Base-by-base conservation (phyloP, 2,113 vertebrate species). In the Morone saxatilis region DNA sequence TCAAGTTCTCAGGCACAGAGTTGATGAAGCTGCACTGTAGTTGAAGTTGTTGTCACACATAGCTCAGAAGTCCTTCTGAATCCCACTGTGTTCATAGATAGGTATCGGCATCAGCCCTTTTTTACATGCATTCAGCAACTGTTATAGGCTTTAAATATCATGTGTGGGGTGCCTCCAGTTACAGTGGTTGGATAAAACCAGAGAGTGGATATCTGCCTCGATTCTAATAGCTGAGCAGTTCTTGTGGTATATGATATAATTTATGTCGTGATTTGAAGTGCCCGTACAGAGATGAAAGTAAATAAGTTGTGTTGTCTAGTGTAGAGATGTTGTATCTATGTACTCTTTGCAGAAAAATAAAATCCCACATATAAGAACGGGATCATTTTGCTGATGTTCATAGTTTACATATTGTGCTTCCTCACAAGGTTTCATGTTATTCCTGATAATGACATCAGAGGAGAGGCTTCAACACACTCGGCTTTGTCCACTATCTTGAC, bases 381-480 rank as follows among this genome's bases (percentile, higher is more conserved):
- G 12, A 10, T 47, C 10, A 19, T 70, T 69, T 6, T 13, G 17
- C 19, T 54, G 38, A n/a, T 59, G 1, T 0, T 47, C 36, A 11
- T 4, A n/a, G 54, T 40, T 80, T 14, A 22, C 31, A 9, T 41
- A 16, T 54, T 6, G 12, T n/a, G 5, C 9, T 47, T 63, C 45
- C 48, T 61, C 1, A 51, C 47, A n/a, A 62, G 5, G 38, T 43
- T 13, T 47, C 53, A 36, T 47, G 53, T 43, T 81, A 31, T 69
- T 73, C 62, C 74, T 60, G 43, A 56, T 78, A 45, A 43, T n/a
- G 57, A 62, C 70, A 25, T 5, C 57, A 78, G 48, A 57, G 43
- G 56, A 70, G 31, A 48, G 17, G 69, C 0, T 1, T 19, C 4
- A 31, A 67, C 61, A 7, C 19, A 9, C 47, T 56, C 7, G 1